A percentile compares a stretch with the other conserved stretches of the same genome.
phyloP scores from a whole-genome alignment of 2,797 vertebrate species.

The Sebastes itinus region DNA sequence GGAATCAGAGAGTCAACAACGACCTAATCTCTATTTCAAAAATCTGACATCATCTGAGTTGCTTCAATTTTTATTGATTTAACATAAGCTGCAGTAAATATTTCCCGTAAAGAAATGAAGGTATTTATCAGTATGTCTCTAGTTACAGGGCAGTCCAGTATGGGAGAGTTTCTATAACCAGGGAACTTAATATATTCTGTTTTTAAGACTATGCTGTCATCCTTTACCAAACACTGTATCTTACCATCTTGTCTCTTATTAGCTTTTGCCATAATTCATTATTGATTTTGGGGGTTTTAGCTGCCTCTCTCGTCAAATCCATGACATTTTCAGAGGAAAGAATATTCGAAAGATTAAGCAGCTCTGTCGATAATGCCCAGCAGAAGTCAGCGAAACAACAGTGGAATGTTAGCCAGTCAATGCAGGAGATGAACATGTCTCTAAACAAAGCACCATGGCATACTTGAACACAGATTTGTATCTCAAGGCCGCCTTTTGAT shows the following conservation, averaged over 20 bases:
- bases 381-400: constrained; percentile 45
- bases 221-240: constrained; percentile 7
- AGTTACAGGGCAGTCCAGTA: not conserved
- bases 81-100: not conserved
- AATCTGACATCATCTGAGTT: not conserved
- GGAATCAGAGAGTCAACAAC: constrained; percentile 8
- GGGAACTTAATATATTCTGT: not conserved
- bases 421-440: constrained; percentile 33
- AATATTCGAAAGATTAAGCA: constrained; percentile 61
- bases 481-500: constrained; percentile 50
- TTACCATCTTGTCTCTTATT: constrained; percentile 44
- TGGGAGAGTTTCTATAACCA: not conserved
- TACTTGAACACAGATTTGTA: constrained; percentile 31
- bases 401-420: constrained; percentile 8
- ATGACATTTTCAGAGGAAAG: constrained; percentile 69
- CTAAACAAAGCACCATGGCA: constrained; percentile 8
- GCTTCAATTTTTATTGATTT: not conserved
- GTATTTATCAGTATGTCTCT: not conserved
- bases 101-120: not conserved
- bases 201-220: not conserved
- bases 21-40: not conserved
- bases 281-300: constrained; percentile 62
- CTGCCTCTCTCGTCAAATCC: constrained; percentile 60
- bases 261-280: constrained; percentile 61
- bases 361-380: constrained; percentile 46